phyloP scores from a whole-genome alignment of 2,888 invertebrate species.

The Myopa testacea region DNA sequence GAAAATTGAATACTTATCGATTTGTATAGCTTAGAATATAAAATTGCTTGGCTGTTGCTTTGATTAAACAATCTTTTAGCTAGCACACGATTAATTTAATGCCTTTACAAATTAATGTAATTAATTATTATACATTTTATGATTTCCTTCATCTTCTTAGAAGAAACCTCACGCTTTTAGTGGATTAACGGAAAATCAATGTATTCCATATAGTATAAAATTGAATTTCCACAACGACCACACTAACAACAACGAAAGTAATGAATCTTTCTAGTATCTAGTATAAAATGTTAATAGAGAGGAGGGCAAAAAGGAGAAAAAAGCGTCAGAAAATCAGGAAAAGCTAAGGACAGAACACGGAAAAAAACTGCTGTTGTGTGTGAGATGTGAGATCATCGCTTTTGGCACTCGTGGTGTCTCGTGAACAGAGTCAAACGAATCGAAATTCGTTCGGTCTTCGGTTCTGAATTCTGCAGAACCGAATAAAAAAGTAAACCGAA shows the following conservation, averaged over 20 bases:
- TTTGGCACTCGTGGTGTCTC: constrained; percentile 34
- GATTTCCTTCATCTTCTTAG: background rate
- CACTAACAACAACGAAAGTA: too few species aligned
- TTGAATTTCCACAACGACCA: too few species aligned
- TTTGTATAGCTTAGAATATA: constrained; percentile 45
- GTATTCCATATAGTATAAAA: too few species aligned
- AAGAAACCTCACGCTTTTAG: background rate
- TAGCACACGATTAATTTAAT: background rate
- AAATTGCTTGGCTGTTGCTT: background rate
- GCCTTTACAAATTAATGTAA: background rate
- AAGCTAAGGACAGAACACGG: background rate
- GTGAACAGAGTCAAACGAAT: constrained; percentile 10
- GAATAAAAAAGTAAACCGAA: background rate
- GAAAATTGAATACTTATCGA: constrained; percentile 59
- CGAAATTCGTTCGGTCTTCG: constrained; percentile 21
- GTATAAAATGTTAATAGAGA: too few species aligned
- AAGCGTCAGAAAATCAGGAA: background rate
- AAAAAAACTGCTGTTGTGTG: background rate
- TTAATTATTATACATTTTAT: too few species aligned
- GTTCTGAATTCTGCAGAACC: constrained; percentile 12
- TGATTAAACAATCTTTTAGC: background rate
- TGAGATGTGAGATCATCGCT: constrained; percentile 40
- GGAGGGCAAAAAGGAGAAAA: too few species aligned
- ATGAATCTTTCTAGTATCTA: too few species aligned
- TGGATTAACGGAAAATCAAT: background rate